phyloP scores from a whole-genome alignment of 2,113 vertebrate species.

The Alethe castanea region DNA sequence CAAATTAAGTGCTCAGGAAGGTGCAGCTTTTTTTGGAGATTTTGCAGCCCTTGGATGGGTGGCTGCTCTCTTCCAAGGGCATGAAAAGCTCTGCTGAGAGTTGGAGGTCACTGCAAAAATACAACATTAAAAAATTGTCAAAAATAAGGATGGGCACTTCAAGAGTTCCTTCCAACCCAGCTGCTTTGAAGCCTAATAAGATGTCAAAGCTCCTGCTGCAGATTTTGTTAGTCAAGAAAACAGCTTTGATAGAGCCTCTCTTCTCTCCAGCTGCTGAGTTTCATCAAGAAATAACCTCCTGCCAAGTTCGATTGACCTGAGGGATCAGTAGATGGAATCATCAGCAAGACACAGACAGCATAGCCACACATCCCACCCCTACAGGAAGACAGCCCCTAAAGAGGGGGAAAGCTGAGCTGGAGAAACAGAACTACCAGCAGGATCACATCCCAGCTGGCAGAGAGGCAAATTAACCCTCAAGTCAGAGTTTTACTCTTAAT shows the following conservation, averaged over 20 bases:
- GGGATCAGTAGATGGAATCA: neutral
- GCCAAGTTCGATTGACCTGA: constrained; percentile 17
- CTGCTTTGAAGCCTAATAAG: neutral
- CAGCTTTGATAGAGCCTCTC: neutral
- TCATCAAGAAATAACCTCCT: constrained; percentile 4
- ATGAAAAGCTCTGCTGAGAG: neutral
- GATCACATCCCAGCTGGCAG: neutral
- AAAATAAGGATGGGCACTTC: neutral
- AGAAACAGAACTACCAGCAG: neutral
- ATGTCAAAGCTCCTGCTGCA: neutral
- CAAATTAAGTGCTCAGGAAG: neutral
- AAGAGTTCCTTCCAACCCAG: neutral
- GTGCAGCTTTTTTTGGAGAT: neutral
- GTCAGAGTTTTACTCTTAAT: neutral
- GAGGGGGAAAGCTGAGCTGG: neutral
- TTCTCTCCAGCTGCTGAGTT: neutral
- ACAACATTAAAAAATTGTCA: neutral
- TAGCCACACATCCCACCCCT: neutral
- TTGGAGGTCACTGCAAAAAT: neutral
- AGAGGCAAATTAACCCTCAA: neutral
- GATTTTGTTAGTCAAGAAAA: constrained; percentile 1
- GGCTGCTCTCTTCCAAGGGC: neutral
- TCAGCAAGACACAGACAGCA: neutral
- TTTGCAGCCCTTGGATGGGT: neutral
- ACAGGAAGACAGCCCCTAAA: neutral